Evolutionary conservation across 30 jellyfish, hydroid and myxozoan species (phyloP).

Genomic region (Hydra vulgaris): DNA sequence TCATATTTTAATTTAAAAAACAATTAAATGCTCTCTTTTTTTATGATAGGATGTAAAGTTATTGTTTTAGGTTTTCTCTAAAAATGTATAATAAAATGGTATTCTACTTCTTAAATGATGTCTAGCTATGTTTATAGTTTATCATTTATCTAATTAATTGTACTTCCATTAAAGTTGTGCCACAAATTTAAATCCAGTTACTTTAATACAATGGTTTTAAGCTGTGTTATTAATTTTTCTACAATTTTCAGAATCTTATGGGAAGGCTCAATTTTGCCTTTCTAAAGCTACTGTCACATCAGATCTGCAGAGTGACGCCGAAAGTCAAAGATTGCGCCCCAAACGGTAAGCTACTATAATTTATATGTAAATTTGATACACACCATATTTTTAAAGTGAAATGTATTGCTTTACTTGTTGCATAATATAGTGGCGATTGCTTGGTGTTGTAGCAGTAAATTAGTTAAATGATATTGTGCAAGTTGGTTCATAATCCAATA

Average conservation of each 20-base stretch:
- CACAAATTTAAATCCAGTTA: background rate
- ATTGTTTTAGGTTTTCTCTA: background rate
- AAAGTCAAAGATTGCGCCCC: background rate
- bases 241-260: background rate
- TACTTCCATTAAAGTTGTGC: background rate
- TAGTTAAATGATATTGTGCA: background rate
- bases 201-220: background rate
- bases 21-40: too few relatives aligned
- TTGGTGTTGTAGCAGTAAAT: background rate
- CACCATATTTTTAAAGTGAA: background rate
- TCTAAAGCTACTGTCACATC: background rate
- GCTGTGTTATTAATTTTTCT: background rate
- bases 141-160: background rate
- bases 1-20: background rate
- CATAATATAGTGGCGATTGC: background rate
- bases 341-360: background rate
- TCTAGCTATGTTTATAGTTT: background rate
- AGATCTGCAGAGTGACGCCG: background rate
- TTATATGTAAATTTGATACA: background rate
- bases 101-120: background rate
- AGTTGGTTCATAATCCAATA: background rate
- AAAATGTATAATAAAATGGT: background rate
- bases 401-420: background rate
- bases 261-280: background rate
- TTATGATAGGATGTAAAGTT: background rate